A percentile compares a stretch with the other conserved stretches of the same genome.
Conservation (phyloP, 2,797 vertebrate species). For the Columba guinea region DNA sequence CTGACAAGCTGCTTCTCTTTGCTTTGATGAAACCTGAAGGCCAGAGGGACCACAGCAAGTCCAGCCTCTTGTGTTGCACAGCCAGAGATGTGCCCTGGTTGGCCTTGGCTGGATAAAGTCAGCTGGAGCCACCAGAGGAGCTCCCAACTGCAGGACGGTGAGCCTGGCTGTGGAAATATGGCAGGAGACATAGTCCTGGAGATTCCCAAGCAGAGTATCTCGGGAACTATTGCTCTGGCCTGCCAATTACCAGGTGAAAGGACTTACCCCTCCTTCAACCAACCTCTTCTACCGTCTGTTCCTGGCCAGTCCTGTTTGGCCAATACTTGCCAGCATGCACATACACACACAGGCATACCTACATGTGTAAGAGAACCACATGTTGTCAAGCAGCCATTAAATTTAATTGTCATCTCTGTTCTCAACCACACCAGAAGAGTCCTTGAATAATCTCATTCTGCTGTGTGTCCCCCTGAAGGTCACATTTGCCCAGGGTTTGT, state of each 20-base stretch:
- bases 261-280: neutral
- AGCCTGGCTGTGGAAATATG: neutral
- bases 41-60: neutral
- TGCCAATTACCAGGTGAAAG: neutral
- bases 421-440: neutral
- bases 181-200: neutral
- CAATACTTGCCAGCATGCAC: neutral
- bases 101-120: neutral
- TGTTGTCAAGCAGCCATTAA: neutral
- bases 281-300: neutral
- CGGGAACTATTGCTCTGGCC: neutral
- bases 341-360: neutral
- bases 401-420: neutral
- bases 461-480: neutral
- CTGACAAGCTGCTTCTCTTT: neutral
- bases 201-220: neutral
- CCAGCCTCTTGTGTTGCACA: neutral
- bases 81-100: neutral
- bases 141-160: neutral
- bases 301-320: neutral
- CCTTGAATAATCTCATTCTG: neutral
- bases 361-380: neutral
- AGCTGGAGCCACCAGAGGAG: neutral
- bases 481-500: neutral
- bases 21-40: neutral